Evolutionary conservation across 2,113 vertebrate genomes (phyloP).

Genomic region (Hyperopisus bebe): DNA sequence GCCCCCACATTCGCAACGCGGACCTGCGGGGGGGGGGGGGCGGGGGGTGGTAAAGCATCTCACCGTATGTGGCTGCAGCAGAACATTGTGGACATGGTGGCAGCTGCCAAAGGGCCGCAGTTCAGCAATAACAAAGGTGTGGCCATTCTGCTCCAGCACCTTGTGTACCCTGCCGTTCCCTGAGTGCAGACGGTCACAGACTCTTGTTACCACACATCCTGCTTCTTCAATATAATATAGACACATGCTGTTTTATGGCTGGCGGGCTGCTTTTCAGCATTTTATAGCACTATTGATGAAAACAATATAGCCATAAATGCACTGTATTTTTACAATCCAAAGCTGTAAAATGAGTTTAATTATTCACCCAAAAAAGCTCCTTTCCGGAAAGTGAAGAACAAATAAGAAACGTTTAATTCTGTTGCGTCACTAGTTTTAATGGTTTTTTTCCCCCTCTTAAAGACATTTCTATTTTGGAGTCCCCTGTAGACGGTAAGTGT

Average conservation of each 20-base stretch:
- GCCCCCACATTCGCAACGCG: background rate
- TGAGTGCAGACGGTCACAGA: constrained; percentile 22
- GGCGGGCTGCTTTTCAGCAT: background rate
- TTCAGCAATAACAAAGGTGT: constrained; percentile 47
- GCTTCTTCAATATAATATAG: background rate
- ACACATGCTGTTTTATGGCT: background rate
- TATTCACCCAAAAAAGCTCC: background rate
- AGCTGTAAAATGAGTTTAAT: background rate
- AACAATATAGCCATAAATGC: background rate
- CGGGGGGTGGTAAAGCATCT: background rate
- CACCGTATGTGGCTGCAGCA: constrained; percentile 29
- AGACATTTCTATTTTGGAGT: background rate
- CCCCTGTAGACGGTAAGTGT: background rate
- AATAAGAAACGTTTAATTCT: background rate
- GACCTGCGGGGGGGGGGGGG: background rate
- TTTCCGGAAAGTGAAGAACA: background rate
- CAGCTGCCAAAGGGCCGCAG: constrained; percentile 34
- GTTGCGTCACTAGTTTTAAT: background rate
- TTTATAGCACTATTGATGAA: background rate
- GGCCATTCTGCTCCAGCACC: constrained; percentile 17
- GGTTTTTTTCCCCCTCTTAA: background rate
- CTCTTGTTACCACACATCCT: background rate
- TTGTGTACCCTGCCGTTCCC: constrained; percentile 55
- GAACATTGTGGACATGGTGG: constrained; percentile 27
- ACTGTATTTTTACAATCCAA: background rate